Evolutionary conservation across 2,797 vertebrate species (phyloP).

Genomic region (Eospalax fontanierii): DNA sequence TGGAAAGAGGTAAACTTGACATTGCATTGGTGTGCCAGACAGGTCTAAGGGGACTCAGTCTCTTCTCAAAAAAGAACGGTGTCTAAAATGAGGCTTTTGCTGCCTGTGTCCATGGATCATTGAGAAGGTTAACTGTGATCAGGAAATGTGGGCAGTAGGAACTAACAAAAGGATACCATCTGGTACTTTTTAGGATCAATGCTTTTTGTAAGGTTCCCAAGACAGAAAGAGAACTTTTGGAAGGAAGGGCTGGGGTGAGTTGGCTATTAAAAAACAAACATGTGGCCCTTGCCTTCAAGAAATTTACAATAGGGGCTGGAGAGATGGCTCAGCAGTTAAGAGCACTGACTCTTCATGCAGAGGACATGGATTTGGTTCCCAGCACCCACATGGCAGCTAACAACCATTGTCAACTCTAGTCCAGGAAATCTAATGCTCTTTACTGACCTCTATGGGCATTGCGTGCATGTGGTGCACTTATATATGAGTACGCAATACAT

Average conservation of each 20-base stretch:
- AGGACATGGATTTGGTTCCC: too few species aligned
- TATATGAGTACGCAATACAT: too few species aligned
- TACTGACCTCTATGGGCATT: too few species aligned
- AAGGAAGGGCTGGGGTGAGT: neutral
- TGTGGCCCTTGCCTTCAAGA: neutral
- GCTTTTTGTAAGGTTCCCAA: neutral
- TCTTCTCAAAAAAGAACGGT: neutral
- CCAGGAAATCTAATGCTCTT: too few species aligned
- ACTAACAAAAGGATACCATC: neutral
- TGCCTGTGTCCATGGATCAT: neutral
- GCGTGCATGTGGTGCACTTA: too few species aligned
- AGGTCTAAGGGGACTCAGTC: neutral
- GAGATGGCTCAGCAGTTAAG: too few species aligned
- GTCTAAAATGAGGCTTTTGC: slow-evolving; percentile 3
- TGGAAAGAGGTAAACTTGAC: neutral
- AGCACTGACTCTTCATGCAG: too few species aligned
- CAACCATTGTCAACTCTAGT: too few species aligned
- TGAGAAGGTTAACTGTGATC: neutral
- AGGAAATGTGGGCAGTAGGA: neutral
- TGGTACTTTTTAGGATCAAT: neutral
- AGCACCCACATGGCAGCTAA: too few species aligned
- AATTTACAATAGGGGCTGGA: neutral
- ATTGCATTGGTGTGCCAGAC: neutral
- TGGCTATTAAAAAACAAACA: neutral
- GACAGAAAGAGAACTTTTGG: neutral